Evolutionary conservation across 2,888 invertebrate species (phyloP), one percentile per base, ranked within the genome.

Genomic region (Endotricha flammealis): DNA sequence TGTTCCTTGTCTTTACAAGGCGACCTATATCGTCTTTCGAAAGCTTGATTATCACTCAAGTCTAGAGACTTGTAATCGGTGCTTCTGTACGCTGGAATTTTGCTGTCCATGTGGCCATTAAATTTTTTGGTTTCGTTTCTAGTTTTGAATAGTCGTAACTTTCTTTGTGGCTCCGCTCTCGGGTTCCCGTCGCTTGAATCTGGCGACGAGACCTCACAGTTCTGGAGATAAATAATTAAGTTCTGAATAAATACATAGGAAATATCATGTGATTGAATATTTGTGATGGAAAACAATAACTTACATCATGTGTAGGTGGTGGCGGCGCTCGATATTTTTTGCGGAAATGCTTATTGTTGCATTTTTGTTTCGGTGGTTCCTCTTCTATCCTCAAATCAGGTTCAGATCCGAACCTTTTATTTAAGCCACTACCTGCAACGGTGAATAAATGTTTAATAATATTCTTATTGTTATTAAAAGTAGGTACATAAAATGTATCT

Each of bases 241-340:
- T 5, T 11, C 9, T 23, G 5, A 12, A 20, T 27, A 7, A 22
- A 23, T 22, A 13, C 23, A 12, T 11, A 11, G n/a, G 27, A 8
- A 6, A 12, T 27, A 16, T 16, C 6, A 4, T 16, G 16, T n/a
- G 3, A 20, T 4, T 4, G 6, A 6, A 4, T 20, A 6, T 20
- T 6, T 20, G 3, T n/a, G n/a, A n/a, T n/a, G n/a, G n/a, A n/a
- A 2, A 20, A 6, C 2, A 6, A 6, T 20, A 20, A 61, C 80
- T 80, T 66, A 88, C 78, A 46, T 82, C 70, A 58, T 70, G 61
- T 25, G 54, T 63, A 39, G 80, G 87, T 36, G 93, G 92, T 40
- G 90, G 88, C 10, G 93, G 93, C 2, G 94, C 94, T 81, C 91
- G 90, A 64, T 93, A 93, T 73, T 94, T 94, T 66, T 94, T 91